Percentiles rank a stretch among this genome's conserved stretches.
These are phyloP conservation scores for Pharmacophagus antenor DNA, from an alignment of 2,888 invertebrate genomes.

Conservation along the genomic window DNA sequence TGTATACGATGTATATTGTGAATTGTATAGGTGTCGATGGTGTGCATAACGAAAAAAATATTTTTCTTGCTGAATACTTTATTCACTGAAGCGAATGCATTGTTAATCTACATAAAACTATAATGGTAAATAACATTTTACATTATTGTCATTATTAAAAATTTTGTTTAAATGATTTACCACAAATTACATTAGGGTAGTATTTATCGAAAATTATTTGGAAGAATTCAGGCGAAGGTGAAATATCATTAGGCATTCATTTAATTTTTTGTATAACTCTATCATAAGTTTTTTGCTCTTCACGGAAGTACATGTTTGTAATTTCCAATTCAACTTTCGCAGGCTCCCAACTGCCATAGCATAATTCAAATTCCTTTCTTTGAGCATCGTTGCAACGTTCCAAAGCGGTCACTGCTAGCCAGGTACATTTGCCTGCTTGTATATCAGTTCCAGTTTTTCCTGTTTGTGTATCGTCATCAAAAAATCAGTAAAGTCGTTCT, in stretches of 20 bases:
- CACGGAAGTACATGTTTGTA: constrained; percentile 5
- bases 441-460: constrained; percentile 96
- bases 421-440: constrained; percentile 95
- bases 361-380: constrained; percentile 72
- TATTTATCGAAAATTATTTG: constrained; percentile 19
- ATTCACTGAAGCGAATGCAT: too few relatives aligned
- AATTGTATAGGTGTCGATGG: too few relatives aligned
- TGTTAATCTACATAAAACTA: too few relatives aligned
- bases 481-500: constrained; percentile 27
- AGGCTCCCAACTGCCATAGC: constrained; percentile 85
- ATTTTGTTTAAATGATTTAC: constrained; percentile 4
- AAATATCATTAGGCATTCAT: constrained; percentile 2
- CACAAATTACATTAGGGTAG: constrained; percentile 22
- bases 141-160: background rate
- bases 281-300: constrained; percentile 15
- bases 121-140: too few relatives aligned
- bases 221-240: constrained; percentile 10
- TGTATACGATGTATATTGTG: too few relatives aligned
- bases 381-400: constrained; percentile 85
- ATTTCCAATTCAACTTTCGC: constrained; percentile 7
- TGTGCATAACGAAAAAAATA: too few relatives aligned
- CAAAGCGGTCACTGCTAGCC: constrained; percentile 92
- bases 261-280: constrained; percentile 12
- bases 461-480: constrained; percentile 55
- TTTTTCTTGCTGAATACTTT: too few relatives aligned